Base-by-base conservation (phyloP, 2,888 invertebrate species). In the Petrolisthes cinctipes region DNA sequence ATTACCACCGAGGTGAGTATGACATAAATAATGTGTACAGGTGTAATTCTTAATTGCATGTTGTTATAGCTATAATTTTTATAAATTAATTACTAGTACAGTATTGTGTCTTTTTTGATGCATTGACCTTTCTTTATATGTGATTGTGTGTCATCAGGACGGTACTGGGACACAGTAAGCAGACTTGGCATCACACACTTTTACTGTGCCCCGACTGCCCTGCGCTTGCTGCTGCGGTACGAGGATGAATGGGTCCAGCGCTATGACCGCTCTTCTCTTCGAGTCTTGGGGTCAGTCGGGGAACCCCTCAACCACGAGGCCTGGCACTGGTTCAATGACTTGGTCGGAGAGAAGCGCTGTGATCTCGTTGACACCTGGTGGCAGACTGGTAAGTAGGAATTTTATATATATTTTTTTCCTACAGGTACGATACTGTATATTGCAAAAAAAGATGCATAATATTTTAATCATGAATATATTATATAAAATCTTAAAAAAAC, bases 261-360 rank as follows among this genome's bases (percentile, higher is more conserved):
- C 51, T 88, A 90, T 68, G 93, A 94, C 91, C 91, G 92, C 54
- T 93, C 93, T 23, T 92, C 93, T 1, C 91, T 94, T 9, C 92
- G 93, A 78, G 92, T 93, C 76, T 92, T 94, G 4, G 93, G 93
- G 17, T 92, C 91, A 92, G 94, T 94, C 83, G 94, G 94, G 4
- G 94, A 94, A 91, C 94, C 94, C 7, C 92, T 94, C 85, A 94
- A 94, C 91, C 91, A 92, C 66, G 94, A 94, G 91, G 94, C 94
- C 0, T 94, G 93, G 93, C 92, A 93, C 76, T 94, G 94, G 94
- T 94, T 93, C 91, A 89, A 93, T 89, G 90, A 92, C 53, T 92
- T 93, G 51, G 93, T 94, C 6, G 94, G 94, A 4, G 92, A 93
- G 23, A 91, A 92, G 5, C 91, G 92, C 73, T 93, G 93, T 91